These are phyloP conservation scores for Delia radicum DNA, from an alignment of 1,140 invertebrate species.

Conservation along the genomic window DNA sequence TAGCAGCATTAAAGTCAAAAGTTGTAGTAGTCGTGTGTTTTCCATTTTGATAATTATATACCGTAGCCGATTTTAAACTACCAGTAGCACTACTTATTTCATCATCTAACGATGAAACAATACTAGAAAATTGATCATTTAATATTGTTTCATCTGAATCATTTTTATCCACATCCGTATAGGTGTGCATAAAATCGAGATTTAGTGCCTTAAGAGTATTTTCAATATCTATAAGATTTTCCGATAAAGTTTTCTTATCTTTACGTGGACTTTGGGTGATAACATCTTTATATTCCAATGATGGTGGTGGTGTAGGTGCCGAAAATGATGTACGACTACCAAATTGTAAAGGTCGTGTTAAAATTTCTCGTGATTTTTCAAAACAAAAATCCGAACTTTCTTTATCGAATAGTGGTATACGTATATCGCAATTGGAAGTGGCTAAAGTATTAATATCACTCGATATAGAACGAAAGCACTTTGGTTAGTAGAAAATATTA, in stretches of 20 bases:
- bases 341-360: slow-evolving; percentile 61
- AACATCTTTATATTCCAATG: neutral
- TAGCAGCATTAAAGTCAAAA: slow-evolving; percentile 53
- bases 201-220: slow-evolving; percentile 53
- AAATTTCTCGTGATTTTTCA: slow-evolving; percentile 68
- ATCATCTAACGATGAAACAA: slow-evolving; percentile 45
- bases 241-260: slow-evolving; percentile 40
- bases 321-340: slow-evolving; percentile 25
- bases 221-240: slow-evolving; percentile 54
- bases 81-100: slow-evolving; percentile 52
- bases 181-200: slow-evolving; percentile 55
- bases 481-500: neutral
- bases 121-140: slow-evolving; percentile 47
- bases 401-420: slow-evolving; percentile 70
- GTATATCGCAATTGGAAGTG: slow-evolving; percentile 38
- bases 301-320: slow-evolving; percentile 10
- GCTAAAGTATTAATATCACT: slow-evolving; percentile 43
- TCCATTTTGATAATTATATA: slow-evolving; percentile 52
- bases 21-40: slow-evolving; percentile 38
- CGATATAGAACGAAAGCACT: slow-evolving; percentile 60
- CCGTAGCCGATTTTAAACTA: slow-evolving; percentile 45
- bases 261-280: neutral
- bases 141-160: slow-evolving; percentile 54
- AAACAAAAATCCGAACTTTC: slow-evolving; percentile 74
- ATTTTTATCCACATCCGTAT: slow-evolving; percentile 54